Conservation (phyloP, 2,888 invertebrate species). For the Sympetrum striolatum region DNA sequence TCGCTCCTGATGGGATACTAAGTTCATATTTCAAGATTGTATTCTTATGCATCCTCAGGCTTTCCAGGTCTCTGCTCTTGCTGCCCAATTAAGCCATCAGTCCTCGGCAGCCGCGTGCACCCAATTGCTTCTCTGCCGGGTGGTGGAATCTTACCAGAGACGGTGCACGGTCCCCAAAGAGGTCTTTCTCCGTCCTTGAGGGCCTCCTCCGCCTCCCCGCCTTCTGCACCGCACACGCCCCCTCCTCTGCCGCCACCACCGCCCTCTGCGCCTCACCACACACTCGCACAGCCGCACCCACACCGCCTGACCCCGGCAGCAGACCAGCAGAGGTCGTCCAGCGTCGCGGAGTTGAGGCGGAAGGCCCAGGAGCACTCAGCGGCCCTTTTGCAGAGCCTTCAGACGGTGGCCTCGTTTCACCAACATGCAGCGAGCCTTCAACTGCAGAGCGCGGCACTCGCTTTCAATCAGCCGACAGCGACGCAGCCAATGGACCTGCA, state of each 20-base stretch:
- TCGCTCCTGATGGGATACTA: too few species aligned
- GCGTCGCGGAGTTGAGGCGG: conserved; percentile 88
- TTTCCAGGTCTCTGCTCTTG: conserved; percentile 82
- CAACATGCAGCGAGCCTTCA: conserved; percentile 6
- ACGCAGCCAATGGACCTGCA: conserved; percentile 44
- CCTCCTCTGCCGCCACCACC: conserved; percentile 57
- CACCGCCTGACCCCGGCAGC: conserved; percentile 50
- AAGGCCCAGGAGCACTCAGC: conserved; percentile 96
- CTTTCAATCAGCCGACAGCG: conserved; percentile 49
- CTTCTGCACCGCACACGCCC: conserved; percentile 52
- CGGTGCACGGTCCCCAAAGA: conserved; percentile 50
- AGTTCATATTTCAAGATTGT: too few species aligned
- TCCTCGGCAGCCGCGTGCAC: conserved; percentile 50
- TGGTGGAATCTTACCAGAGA: conserved; percentile 51
- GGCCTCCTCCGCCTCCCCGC: conserved; percentile 53
- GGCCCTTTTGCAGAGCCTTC: conserved; percentile 78
- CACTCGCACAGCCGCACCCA: conserved; percentile 55
- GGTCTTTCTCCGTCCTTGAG: conserved; percentile 52
- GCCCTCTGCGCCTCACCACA: conserved; percentile 26
- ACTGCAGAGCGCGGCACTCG: conserved; percentile 53
- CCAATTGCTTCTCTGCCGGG: conserved; percentile 46
- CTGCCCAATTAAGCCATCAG: conserved; percentile 73
- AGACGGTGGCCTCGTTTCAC: conserved; percentile 69
- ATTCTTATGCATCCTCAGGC: conserved; percentile 60
- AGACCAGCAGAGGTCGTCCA: conserved; percentile 79